Base-by-base conservation (phyloP, 2,888 invertebrate genomes). In the Caenorhabditis sp. region DNA sequence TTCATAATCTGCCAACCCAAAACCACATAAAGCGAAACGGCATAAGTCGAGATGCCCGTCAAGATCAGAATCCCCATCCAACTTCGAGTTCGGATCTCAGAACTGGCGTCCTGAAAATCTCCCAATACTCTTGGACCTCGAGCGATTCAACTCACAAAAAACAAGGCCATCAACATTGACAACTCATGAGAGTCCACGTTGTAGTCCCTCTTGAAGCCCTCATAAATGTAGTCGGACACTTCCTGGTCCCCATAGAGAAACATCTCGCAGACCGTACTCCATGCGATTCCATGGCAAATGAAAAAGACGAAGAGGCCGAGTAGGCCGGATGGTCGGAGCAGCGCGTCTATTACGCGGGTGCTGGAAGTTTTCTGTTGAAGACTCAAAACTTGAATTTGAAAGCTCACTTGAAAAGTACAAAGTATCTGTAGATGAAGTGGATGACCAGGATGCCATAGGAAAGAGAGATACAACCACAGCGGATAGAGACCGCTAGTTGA, bases 371-470 rank as follows among this genome's bases (percentile, higher is more conserved):
- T 26, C 14, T 16, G 51, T 5, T 22, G 47, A 35, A 44, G 16
- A 16, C 12, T 10, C 8, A 54, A 38, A 35, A 51, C 0, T 3
- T 31, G 1, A 16, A 14, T 22, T n/a, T 22, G 0, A 10, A 41
- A 38, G 12, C 64, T 54, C 38, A 70, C 69, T 63, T 44, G 35
- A 82, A 82, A 24, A 82, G 31, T 6, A 73, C 82, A 54, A 82
- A 35, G 35, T 82, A 82, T 47, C 82, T n/a, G 26, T 82, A 82
- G 31, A 82, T 44, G 47, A 82, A 82, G 47, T 82, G 82, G 16
- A 77, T 66, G 19, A 72, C 41, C 1, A 82, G 47, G 35, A 82
- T 76, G n/a, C 76, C 82, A 47, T 77, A 82, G 35, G 76, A 77
- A 8, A 76, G 58, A 2, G 82, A 76, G 7, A 82, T 82, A 38